phyloP scores from a whole-genome alignment of 2,888 invertebrate species.

The Augochlorella aurata region DNA sequence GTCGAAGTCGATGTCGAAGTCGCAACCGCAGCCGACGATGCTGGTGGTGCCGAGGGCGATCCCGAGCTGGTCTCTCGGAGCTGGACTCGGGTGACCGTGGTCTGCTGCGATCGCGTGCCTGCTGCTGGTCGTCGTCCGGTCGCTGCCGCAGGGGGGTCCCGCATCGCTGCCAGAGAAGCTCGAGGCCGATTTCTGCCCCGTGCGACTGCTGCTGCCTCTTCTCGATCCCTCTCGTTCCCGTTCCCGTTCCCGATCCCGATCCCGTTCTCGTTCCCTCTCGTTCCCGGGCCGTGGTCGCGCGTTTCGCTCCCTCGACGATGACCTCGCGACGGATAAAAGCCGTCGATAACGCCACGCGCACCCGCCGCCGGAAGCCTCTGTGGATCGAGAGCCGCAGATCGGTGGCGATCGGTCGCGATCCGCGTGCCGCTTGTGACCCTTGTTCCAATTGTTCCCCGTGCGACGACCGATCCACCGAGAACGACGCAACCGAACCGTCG shows the following conservation, averaged over 20 bases:
- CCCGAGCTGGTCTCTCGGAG: not conserved
- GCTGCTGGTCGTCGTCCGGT: constrained; percentile 70
- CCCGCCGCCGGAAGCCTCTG: not conserved
- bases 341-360: not conserved
- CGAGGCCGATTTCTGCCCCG: constrained; percentile 75
- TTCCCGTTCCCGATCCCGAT: not conserved
- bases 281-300: constrained; percentile 13
- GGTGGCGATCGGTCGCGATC: not conserved
- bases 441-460: not conserved
- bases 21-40: constrained; percentile 24
- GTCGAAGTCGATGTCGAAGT: constrained; percentile 1
- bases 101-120: constrained; percentile 71
- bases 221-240: constrained; percentile 14
- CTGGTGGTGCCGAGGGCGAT: constrained; percentile 25
- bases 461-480: not conserved
- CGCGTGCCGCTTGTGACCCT: not conserved
- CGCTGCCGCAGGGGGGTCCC: constrained; percentile 78
- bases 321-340: not conserved
- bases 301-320: not conserved
- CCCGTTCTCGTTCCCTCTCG: not conserved
- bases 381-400: not conserved
- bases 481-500: not conserved
- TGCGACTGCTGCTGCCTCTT: constrained; percentile 48
- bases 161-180: constrained; percentile 82
- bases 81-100: constrained; percentile 61